Conservation (phyloP, 2,888 invertebrate species). For the Salpingus planirostris region DNA sequence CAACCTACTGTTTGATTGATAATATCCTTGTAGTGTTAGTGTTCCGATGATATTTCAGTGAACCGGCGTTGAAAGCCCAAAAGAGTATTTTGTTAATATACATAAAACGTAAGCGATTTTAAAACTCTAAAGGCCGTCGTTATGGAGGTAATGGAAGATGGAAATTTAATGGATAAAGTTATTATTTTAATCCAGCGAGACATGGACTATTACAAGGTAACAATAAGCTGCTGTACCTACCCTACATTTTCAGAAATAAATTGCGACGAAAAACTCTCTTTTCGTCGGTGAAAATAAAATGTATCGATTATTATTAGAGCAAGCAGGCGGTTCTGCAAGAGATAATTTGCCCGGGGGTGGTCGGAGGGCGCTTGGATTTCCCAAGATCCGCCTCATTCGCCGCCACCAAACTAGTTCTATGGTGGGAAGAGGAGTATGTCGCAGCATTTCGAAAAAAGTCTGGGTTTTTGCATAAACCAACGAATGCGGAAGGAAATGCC, state of each 20-base stretch:
- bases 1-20: too few species aligned
- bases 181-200: conserved; percentile 73
- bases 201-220: conserved; percentile 74
- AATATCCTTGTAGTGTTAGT: too few species aligned
- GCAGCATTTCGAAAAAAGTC: conserved; percentile 65
- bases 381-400: conserved; percentile 78
- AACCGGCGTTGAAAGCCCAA: too few species aligned
- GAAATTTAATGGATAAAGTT: conserved; percentile 80
- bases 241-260: too few species aligned
- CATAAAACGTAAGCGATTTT: too few species aligned
- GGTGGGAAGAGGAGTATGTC: conserved; percentile 78
- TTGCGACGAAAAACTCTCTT: too few species aligned
- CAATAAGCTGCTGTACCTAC: too few species aligned
- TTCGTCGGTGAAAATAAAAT: too few species aligned
- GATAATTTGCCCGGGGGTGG: conserved; percentile 67
- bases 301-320: conserved; percentile 26
- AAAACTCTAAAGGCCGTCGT: conserved; percentile 8
- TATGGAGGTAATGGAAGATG: conserved; percentile 87
- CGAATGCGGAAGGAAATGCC: conserved; percentile 36
- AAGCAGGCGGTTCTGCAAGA: conserved; percentile 58
- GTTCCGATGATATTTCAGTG: too few species aligned
- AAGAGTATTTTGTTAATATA: too few species aligned
- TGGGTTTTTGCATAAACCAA: conserved; percentile 38
- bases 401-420: conserved; percentile 71
- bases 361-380: conserved; percentile 73